Evolutionary conservation across 2,113 vertebrate species (phyloP), one percentile per base, ranked within the genome.

Genomic region (Prionailurus bengalensis): DNA sequence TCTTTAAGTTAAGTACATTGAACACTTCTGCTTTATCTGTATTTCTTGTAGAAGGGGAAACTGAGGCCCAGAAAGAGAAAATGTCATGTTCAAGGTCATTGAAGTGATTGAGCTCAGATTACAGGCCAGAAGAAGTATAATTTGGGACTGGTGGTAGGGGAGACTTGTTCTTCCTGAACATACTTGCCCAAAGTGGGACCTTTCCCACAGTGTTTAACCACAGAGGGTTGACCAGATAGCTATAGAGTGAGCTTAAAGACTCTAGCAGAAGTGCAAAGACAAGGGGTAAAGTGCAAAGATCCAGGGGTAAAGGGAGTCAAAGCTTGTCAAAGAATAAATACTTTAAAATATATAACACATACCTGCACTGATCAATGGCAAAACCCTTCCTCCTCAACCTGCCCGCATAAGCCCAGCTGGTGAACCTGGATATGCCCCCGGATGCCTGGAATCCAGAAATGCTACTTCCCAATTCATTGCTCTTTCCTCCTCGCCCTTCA

Each of bases 31-130:
- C 58, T 51, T 89, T 15, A 7, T 63, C 10, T 42, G 8, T 83
- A 10, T 51, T n/a, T 74, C 96, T 83, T 90, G 70, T n/a, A 76
- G 39, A 76, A 93, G 79, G 16, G 21, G 65, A 95, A 86, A 90
- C n/a, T 19, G 78, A 95, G 45, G 63, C 13, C 31, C 12, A 65
- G 21, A n/a, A 53, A 58, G 33, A 7, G 33, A 5, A 78, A 9
- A 33, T 53, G 36, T 71, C 63, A 74, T 23, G 10, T 39, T 74
- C 79, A 89, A 68, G 73, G 61, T 73, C 71, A 82, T 1, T 11
- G 51, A 21, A 39, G 15, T 63, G 81, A 70, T 21, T 0, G 13
- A 66, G 71, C 33, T 93, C 71, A 80, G 33, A 15, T 33, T 14
- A 70, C 63, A 90, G 14, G 16, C n/a, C 10, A 73, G 51, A 17